These are phyloP conservation scores for Nothoprocta pentlandii DNA, from an alignment of 2,113 vertebrate genomes.

Conservation along the genomic window DNA sequence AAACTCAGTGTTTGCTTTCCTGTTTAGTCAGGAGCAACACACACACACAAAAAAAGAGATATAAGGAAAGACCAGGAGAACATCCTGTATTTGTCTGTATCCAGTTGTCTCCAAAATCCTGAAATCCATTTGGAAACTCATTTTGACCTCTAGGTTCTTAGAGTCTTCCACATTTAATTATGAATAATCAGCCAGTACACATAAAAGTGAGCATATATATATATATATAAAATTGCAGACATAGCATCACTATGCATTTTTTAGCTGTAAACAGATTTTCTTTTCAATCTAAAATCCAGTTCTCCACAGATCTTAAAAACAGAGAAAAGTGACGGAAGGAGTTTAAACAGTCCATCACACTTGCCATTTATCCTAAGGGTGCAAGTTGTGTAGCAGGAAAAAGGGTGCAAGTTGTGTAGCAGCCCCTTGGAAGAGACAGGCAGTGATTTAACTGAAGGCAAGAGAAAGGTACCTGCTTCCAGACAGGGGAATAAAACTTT, in stretches of 20 bases:
- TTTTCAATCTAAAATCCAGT: neutral
- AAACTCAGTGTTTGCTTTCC: neutral
- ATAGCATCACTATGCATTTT: neutral
- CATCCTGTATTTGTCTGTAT: neutral
- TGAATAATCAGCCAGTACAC: neutral
- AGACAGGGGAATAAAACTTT: neutral
- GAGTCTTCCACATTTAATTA: neutral
- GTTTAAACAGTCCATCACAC: neutral
- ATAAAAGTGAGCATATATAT: neutral
- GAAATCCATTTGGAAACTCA: neutral
- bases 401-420: neutral
- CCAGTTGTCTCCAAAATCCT: neutral
- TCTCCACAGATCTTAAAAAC: rapidly evolving
- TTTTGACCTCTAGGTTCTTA: neutral
- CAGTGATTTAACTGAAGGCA: neutral
- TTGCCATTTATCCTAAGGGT: neutral
- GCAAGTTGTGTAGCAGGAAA: neutral
- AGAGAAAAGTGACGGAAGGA: neutral
- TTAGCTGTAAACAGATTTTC: neutral
- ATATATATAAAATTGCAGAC: neutral
- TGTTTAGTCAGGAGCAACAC: neutral
- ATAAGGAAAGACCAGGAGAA: neutral
- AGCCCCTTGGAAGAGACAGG: neutral
- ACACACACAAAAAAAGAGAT: too few relatives aligned
- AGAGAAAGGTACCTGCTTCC: neutral